Evolutionary conservation across 2,113 vertebrate species (phyloP).

Genomic region (Bubo bubo): DNA sequence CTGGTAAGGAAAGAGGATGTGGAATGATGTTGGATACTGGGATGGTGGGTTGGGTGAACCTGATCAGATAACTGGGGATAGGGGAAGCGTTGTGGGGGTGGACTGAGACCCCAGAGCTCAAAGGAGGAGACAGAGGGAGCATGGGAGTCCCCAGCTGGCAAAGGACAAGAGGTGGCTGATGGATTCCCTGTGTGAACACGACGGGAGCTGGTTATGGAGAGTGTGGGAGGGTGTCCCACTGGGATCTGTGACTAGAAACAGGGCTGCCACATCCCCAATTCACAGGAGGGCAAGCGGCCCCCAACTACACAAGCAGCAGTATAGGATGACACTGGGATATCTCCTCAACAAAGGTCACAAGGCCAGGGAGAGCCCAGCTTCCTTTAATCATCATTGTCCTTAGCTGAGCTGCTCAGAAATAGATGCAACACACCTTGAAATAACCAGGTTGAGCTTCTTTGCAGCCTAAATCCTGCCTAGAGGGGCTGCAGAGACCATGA

Average conservation of each 20-base stretch:
- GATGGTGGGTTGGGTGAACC: background rate
- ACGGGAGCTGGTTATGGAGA: background rate
- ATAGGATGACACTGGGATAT: background rate
- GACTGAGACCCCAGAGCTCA: background rate
- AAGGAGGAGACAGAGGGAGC: background rate
- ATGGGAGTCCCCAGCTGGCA: accelerated
- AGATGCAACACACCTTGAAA: background rate
- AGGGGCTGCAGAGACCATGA: background rate
- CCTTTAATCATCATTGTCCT: background rate
- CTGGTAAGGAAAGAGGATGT: background rate
- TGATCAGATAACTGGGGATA: background rate
- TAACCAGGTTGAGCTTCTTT: background rate
- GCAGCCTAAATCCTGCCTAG: background rate
- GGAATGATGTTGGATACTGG: background rate
- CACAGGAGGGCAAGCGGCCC: background rate
- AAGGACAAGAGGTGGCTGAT: background rate
- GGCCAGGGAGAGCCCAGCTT: background rate
- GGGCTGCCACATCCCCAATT: background rate
- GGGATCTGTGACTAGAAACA: background rate
- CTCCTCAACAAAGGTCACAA: background rate
- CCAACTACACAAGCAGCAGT: background rate
- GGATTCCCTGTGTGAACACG: background rate
- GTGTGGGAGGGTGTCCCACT: background rate
- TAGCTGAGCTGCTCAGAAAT: background rate
- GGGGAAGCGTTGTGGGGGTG: background rate